These are phyloP conservation scores for Catharus bicknelli DNA, from an alignment of 2,113 vertebrate species.

Conservation along the genomic window DNA sequence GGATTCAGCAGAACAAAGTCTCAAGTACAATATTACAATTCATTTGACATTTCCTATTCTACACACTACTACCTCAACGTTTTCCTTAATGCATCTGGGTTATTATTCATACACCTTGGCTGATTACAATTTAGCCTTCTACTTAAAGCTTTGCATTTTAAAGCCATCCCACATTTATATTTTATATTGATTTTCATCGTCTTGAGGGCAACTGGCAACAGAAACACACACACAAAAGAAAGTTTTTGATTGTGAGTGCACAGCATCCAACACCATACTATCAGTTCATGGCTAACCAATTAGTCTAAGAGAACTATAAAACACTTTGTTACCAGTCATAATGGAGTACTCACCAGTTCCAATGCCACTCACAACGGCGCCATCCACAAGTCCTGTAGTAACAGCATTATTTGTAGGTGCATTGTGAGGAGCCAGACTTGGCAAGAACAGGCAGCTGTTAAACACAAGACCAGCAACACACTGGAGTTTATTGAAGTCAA, in stretches of 20 bases:
- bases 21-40: neutral
- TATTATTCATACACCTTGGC: neutral
- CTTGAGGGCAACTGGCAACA: neutral
- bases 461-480: neutral
- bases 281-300: neutral
- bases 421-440: slow-evolving; percentile 96
- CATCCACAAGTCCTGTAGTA: slow-evolving; percentile 86
- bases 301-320: neutral
- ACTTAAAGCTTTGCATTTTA: neutral
- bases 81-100: neutral
- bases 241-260: neutral
- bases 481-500: neutral
- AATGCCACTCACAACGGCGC: slow-evolving; percentile 92
- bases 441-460: slow-evolving; percentile 92
- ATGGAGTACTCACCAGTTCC: slow-evolving; percentile 81
- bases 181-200: neutral
- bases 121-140: neutral
- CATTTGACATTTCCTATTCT: neutral
- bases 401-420: slow-evolving; percentile 88
- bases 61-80: neutral
- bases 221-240: neutral
- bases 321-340: neutral
- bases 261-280: rapidly evolving
- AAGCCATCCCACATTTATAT: neutral
- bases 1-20: neutral